Conservation (phyloP, 64 coral and sea anemone genomes). For the Montipora efflorescens region DNA sequence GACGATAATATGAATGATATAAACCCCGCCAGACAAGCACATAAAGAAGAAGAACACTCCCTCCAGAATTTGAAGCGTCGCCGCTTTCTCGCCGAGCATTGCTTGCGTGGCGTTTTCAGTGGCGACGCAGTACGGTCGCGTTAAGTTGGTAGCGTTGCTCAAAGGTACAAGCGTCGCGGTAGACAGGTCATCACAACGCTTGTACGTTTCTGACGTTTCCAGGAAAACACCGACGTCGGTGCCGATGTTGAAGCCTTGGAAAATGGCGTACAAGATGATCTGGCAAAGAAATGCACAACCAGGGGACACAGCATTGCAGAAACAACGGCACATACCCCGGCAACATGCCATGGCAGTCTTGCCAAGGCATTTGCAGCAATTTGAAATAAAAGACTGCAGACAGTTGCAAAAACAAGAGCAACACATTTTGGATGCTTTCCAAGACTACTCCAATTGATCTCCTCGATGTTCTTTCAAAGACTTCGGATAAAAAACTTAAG, state of each 20-base stretch:
- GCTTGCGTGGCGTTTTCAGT: constrained; percentile 67
- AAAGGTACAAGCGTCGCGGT: constrained; percentile 49
- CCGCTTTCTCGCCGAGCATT: constrained; percentile 62
- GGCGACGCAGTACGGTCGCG: constrained; percentile 75
- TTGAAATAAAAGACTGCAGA: constrained; percentile 37
- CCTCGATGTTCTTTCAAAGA: neutral
- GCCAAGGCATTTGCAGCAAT: constrained; percentile 74
- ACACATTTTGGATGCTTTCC: constrained; percentile 23
- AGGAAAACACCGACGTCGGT: constrained; percentile 96
- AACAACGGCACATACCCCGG: constrained; percentile 74
- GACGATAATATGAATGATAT: constrained; percentile 81
- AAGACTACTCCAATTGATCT: neutral
- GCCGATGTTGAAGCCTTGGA: constrained; percentile 94
- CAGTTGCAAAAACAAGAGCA: constrained; percentile 56
- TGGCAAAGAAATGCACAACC: constrained; percentile 86
- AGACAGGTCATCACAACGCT: constrained; percentile 73
- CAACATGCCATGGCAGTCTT: constrained; percentile 85
- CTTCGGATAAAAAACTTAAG: too few relatives aligned
- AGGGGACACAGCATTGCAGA: constrained; percentile 86
- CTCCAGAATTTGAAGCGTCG: constrained; percentile 70
- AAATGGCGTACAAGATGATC: constrained; percentile 83
- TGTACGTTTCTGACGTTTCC: constrained; percentile 77
- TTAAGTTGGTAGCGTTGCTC: constrained; percentile 70
- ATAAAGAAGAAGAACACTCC: constrained; percentile 93
- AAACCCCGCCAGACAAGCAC: constrained; percentile 84